Evolutionary conservation across 2,888 invertebrate species (phyloP), one percentile per base, ranked within the genome.

Genomic region (Nomada hirtipes): DNA sequence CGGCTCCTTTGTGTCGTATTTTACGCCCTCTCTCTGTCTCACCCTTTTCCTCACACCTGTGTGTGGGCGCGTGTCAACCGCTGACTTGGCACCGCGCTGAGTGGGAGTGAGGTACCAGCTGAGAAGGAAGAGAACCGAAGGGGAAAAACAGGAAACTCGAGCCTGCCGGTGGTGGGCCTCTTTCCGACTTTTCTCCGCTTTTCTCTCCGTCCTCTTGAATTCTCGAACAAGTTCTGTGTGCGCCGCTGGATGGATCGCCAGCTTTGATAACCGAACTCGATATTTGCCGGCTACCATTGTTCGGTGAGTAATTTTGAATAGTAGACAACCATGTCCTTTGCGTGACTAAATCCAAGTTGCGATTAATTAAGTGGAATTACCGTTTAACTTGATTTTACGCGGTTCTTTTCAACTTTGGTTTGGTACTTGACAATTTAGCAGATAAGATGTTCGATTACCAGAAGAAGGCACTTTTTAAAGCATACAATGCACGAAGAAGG

Each of bases 301-400:
- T 73, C 64, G 84, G 85, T 84, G 76, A 85, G 85, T 85, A 79
- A 81, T 72, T 67, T 61, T 47, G 74, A 80, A 55, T 74, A 71
- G 57, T 57, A n/a, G 36, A 23, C 23, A 23, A 53, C 26, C 26
- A 15, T 44, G 44, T 10, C 20, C n/a, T 13, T 59, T 57, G 75
- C 52, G 52, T 52, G 74, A 67, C 57, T 44, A 13, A 59, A 15
- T 13, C 1, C 13, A n/a, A 29, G 44, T 20, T 26, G 44, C 29
- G 13, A 73, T 53, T 75, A 67, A 23, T 68, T 61, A 52, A 47
- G n/a, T n/a, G 18, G 47, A 20, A 57, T 76, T 36, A 50, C 4
- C 65, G 53, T 52, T 79, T 59, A 36, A 69, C n/a, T 18, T 13
- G 52, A 52, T 36, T 53, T 52, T 9, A 18, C 15, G 9, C 10